Percentiles rank a stretch among this genome's conserved stretches.
phyloP scores from a whole-genome alignment of 2,888 invertebrate species.

The Lutraria lutraria region DNA sequence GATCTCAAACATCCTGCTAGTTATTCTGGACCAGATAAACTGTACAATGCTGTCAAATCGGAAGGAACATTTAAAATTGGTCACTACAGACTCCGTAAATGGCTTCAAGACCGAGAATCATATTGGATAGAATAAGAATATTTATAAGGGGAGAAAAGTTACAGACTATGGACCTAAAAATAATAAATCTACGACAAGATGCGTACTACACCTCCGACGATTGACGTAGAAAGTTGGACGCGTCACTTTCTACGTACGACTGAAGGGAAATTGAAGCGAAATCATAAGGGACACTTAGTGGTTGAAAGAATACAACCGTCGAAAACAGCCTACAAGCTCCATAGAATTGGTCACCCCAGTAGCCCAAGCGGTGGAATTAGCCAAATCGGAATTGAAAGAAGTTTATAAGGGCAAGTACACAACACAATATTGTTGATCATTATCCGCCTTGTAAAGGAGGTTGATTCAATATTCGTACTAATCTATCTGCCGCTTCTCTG shows the following conservation, averaged over 20 bases:
- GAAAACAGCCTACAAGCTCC: no score
- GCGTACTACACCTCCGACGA: background rate
- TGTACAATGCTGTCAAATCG: slow-evolving; percentile 49
- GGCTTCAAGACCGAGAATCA: slow-evolving; percentile 57
- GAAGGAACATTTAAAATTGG: slow-evolving; percentile 55
- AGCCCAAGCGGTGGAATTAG: slow-evolving; percentile 42
- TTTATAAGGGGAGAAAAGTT: no score
- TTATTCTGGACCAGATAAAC: slow-evolving; percentile 53
- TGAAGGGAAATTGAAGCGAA: no score
- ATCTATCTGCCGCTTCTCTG: no score
- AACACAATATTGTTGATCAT: background rate
- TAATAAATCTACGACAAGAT: background rate
- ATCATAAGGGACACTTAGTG: background rate
- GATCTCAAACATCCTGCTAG: slow-evolving; percentile 45
- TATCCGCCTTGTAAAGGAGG: slow-evolving; percentile 35
- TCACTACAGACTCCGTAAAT: slow-evolving; percentile 48
- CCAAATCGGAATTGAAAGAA: slow-evolving; percentile 44
- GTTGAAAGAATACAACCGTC: background rate
- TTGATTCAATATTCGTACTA: no score
- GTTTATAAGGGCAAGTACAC: background rate
- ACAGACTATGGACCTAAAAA: background rate
- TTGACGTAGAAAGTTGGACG: slow-evolving; percentile 42
- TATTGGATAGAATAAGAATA: slow-evolving; percentile 40
- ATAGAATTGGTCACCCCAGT: slow-evolving; percentile 39
- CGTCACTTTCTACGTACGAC: slow-evolving; percentile 19